Evolutionary conservation across 2,888 invertebrate species (phyloP).

Genomic region (Megastigmus dorsalis): DNA sequence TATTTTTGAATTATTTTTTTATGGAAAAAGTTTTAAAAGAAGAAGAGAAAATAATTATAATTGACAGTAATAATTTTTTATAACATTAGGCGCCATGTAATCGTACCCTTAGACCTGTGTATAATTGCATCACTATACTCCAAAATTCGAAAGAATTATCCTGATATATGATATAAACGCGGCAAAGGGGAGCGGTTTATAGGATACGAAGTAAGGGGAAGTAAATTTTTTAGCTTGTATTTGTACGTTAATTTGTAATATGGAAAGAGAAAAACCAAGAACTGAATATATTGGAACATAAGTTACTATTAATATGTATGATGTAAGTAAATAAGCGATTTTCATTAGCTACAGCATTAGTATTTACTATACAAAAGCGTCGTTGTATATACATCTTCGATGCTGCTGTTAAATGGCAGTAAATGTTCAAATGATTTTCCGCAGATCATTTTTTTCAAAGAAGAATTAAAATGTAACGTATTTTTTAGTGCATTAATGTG

Average conservation of each 20-base stretch:
- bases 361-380: conserved; percentile 13
- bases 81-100: background rate
- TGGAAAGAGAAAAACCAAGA: background rate
- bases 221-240: conserved; percentile 18
- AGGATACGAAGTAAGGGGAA: background rate
- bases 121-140: background rate
- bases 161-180: background rate
- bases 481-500: background rate
- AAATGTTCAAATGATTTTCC: background rate
- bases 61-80: background rate
- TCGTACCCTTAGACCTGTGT: background rate
- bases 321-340: background rate
- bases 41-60: background rate
- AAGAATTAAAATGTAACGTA: background rate
- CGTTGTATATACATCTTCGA: conserved; percentile 15
- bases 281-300: conserved; percentile 18
- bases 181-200: background rate
- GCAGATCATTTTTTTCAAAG: background rate
- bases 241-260: conserved; percentile 12
- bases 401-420: conserved; percentile 7
- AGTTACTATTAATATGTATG: background rate
- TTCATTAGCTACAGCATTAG: background rate
- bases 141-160: background rate
- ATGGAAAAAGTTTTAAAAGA: background rate
- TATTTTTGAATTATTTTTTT: background rate